Conservation (phyloP, 2,113 vertebrate genomes). For the Gulo gulo region DNA sequence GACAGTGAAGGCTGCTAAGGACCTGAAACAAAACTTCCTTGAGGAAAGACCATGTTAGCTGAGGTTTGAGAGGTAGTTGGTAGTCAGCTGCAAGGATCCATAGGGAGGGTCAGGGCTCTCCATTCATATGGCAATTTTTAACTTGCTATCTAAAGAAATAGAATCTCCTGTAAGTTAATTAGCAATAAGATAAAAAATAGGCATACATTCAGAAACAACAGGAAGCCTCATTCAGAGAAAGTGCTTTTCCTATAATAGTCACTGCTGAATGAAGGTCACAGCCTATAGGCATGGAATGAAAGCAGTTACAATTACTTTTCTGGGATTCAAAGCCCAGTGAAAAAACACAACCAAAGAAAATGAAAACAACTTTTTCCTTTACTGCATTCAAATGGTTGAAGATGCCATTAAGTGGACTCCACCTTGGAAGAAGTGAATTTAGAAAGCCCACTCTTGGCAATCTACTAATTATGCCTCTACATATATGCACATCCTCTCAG, state of each 20-base stretch:
- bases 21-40: background rate
- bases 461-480: background rate
- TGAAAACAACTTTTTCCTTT: background rate
- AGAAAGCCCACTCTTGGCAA: accelerated
- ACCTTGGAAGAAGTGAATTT: background rate
- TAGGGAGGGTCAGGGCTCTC: accelerated
- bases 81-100: background rate
- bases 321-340: background rate
- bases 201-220: background rate
- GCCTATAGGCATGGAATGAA: background rate
- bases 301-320: background rate
- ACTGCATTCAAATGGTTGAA: background rate
- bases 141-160: background rate
- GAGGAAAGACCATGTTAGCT: background rate
- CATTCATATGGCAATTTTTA: background rate
- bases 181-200: background rate
- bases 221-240: background rate
- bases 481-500: background rate
- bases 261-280: background rate
- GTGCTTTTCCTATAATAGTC: background rate
- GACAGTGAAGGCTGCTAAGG: background rate
- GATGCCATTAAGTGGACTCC: background rate
- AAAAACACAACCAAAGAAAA: background rate
- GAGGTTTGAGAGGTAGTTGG: background rate
- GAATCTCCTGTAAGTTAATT: background rate